Percentiles rank a stretch among this genome's conserved stretches.
These are phyloP conservation scores for Vanessa tameamea DNA, from an alignment of 1,140 invertebrate species.

Conservation along the genomic window DNA sequence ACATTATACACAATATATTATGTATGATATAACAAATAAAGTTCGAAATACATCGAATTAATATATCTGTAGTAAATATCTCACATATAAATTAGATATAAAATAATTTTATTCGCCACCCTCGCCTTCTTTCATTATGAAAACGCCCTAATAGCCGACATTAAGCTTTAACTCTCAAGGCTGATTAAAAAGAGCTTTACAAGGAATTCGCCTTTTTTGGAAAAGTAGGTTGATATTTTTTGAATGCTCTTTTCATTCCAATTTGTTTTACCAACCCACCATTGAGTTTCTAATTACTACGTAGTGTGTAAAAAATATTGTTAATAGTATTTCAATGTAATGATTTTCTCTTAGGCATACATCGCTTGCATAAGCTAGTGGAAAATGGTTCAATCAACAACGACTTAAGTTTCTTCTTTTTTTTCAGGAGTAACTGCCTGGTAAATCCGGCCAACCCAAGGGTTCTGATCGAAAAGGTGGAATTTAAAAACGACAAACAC, in stretches of 20 bases:
- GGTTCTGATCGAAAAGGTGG: slow-evolving; percentile 84
- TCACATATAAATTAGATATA: slow-evolving; percentile 29
- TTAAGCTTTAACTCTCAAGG: slow-evolving; percentile 35
- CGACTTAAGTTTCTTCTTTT: slow-evolving; percentile 32
- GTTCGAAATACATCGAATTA: not conserved
- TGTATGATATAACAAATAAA: not conserved
- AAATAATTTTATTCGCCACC: slow-evolving; percentile 26
- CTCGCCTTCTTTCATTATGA: slow-evolving; percentile 38
- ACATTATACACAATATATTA: no score
- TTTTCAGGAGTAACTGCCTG: slow-evolving; percentile 86
- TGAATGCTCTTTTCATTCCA: not conserved
- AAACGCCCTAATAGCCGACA: slow-evolving; percentile 37
- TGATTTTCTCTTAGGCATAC: no score
- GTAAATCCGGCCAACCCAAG: slow-evolving; percentile 84
- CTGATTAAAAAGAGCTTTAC: slow-evolving; percentile 21
- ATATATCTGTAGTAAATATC: not conserved
- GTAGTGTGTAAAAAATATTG: no score
- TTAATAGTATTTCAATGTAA: no score
- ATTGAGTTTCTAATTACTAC: not conserved
- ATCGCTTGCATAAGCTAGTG: no score
- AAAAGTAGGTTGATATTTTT: not conserved
- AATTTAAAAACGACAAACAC: slow-evolving; percentile 84
- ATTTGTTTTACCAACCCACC: not conserved
- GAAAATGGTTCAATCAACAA: no score
- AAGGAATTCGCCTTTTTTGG: slow-evolving; percentile 9